These are phyloP conservation scores for Parotocinclus haroldoi DNA, from an alignment of 2,797 vertebrate species.

Conservation along the genomic window DNA sequence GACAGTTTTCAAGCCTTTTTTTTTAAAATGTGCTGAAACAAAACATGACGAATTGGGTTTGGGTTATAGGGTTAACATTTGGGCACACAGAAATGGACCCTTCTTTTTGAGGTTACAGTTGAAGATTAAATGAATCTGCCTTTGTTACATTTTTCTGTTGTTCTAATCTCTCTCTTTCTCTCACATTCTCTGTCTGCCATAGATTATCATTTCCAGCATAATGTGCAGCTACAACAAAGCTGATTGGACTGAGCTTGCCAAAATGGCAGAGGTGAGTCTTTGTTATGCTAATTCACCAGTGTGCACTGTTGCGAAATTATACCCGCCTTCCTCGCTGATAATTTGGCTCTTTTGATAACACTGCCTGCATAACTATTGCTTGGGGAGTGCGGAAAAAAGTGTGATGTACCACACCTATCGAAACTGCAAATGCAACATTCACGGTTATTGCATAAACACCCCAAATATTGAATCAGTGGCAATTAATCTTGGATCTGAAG, in stretches of 20 bases:
- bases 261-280: slow-evolving; percentile 78
- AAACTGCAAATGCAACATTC: slow-evolving; percentile 52
- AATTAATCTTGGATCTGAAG: slow-evolving; percentile 66
- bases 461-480: slow-evolving; percentile 69
- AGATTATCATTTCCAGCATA: slow-evolving; percentile 83
- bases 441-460: slow-evolving; percentile 52
- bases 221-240: slow-evolving; percentile 81
- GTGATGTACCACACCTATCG: slow-evolving; percentile 44
- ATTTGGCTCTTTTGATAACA: slow-evolving; percentile 49
- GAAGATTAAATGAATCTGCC: slow-evolving; percentile 36
- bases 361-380: slow-evolving; percentile 31
- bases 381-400: slow-evolving; percentile 32
- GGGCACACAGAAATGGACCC: neutral
- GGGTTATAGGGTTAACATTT: neutral
- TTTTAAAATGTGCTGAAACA: slow-evolving; percentile 57
- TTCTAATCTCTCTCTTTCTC: slow-evolving; percentile 24
- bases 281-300: slow-evolving; percentile 52
- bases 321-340: slow-evolving; percentile 41
- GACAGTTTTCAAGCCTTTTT: slow-evolving; percentile 50
- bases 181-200: slow-evolving; percentile 30
- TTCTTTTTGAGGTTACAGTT: slow-evolving; percentile 29
- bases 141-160: slow-evolving; percentile 30
- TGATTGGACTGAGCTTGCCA: slow-evolving; percentile 81
- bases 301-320: slow-evolving; percentile 49
- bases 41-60: slow-evolving; percentile 42